Conservation (phyloP, 2,113 vertebrate species). For the Oncorhynchus mykiss region DNA sequence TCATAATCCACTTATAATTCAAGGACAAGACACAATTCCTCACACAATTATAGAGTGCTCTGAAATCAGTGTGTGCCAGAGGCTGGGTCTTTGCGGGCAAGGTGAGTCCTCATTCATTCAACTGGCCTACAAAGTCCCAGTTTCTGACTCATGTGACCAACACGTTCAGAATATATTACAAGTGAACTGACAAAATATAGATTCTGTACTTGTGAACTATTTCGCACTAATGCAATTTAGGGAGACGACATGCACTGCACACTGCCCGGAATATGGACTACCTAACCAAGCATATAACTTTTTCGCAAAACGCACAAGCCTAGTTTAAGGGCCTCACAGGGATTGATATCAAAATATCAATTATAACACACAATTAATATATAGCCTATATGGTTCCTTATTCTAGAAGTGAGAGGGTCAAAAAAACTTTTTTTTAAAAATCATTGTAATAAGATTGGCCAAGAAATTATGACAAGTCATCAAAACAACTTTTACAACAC, state of each 20-base stretch:
- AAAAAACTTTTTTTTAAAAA: no score
- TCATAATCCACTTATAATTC: neutral
- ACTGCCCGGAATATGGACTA: neutral
- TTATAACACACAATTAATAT: no score
- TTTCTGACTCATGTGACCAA: slow-evolving; percentile 82
- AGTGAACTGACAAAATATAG: neutral
- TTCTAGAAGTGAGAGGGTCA: no score
- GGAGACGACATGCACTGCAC: neutral
- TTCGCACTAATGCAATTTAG: neutral
- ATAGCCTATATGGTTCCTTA: no score
- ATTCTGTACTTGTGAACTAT: neutral
- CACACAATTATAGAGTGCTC: neutral
- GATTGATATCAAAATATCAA: no score
- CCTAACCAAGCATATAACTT: neutral
- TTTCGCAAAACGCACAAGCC: neutral
- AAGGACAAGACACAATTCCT: neutral
- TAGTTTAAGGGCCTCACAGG: no score
- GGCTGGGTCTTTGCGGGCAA: slow-evolving; percentile 98
- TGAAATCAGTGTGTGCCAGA: slow-evolving; percentile 75
- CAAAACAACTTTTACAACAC: no score
- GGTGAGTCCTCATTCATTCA: slow-evolving; percentile 87
- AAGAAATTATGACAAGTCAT: no score
- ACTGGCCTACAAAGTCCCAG: slow-evolving; percentile 99
- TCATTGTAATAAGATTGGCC: no score
- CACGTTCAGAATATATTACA: slow-evolving; percentile 21